Evolutionary conservation across 2,113 vertebrate species (phyloP).

Genomic region (Bothrops jararaca): DNA sequence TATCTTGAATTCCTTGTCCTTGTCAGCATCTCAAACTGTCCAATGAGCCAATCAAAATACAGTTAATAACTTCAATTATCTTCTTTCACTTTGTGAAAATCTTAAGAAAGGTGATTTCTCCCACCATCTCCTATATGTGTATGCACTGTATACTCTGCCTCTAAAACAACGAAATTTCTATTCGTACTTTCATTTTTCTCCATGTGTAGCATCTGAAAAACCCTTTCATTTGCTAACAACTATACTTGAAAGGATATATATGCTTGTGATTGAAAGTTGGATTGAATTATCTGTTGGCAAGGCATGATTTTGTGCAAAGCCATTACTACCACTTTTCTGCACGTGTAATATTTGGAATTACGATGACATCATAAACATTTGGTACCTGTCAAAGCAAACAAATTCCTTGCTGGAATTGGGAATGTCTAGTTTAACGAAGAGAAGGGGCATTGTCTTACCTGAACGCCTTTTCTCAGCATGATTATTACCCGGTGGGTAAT

Average conservation of each 20-base stretch:
- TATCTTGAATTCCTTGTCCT: constrained; percentile 75
- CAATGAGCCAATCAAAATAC: constrained; percentile 64
- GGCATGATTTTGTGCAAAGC: constrained; percentile 60
- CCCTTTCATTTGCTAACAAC: constrained; percentile 60
- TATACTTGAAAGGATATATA: constrained; percentile 57
- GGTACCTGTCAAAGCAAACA: constrained; percentile 65
- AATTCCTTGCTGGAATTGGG: constrained; percentile 16
- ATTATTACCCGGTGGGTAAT: too few species aligned
- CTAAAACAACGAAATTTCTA: constrained; percentile 27
- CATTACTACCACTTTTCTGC: constrained; percentile 56
- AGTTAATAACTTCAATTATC: constrained; percentile 56
- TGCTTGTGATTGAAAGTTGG: constrained; percentile 61
- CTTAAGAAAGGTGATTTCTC: constrained; percentile 23
- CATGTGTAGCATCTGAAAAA: constrained; percentile 62
- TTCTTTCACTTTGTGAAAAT: constrained; percentile 40
- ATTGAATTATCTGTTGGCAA: constrained; percentile 59
- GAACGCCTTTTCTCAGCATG: too few species aligned
- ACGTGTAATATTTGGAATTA: constrained; percentile 66
- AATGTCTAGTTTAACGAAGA: too few species aligned
- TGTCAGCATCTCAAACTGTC: constrained; percentile 63
- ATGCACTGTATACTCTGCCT: background rate
- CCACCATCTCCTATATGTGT: constrained; percentile 10
- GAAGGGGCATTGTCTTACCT: too few species aligned
- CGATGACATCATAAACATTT: constrained; percentile 60
- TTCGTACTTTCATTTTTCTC: constrained; percentile 45